Evolutionary conservation across 2,113 vertebrate species (phyloP), one percentile per base, ranked within the genome.

Genomic region (Rhea pennata): DNA sequence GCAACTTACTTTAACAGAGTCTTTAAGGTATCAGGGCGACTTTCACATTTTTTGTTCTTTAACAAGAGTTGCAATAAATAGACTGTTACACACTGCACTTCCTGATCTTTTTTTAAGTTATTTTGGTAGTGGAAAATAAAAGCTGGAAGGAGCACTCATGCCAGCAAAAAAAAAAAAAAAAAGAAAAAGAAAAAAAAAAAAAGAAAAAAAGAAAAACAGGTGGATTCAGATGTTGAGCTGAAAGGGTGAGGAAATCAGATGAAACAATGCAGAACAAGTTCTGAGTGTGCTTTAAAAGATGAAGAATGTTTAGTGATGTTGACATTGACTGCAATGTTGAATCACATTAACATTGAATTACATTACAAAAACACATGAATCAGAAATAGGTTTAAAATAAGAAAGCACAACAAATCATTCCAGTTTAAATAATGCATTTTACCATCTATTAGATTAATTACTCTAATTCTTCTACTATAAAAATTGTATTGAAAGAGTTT

Each of bases 381-480:
- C 24, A 81, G 33, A 88, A 95, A 64, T 64, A 75, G 16, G 19
- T 94, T 87, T 83, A 64, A 61, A 94, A 70, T 71, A 84, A 90
- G 31, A 87, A 79, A 87, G 48, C 2, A 0, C 15, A 89, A 85
- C 16, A 77, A 69, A 77, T 83, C 31, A 29, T 64, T 88, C 74
- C 12, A 26, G 64, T 78, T 91, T 48, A 84, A 51, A 31, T 76
- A 88, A 77, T 58, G 73, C 4, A 36, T 31, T 82, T 73, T 36
- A 64, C 27, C 53, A 54, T 42, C 4, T 86, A 72, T 88, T 91
- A 44, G 74, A 39, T 5, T 39, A 75, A 76, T 95, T 88, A 95
- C 39, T 76, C 42, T 70, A 78, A 61, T 70, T 95, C 79, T 92
- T 93, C 39, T 36, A 9, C 53, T 83, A 75, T 16, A 89, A 93